A percentile compares a stretch with the other conserved stretches of the same genome.
Conservation (phyloP, 1,140 invertebrate species). For the Drosophila chauvacae region DNA sequence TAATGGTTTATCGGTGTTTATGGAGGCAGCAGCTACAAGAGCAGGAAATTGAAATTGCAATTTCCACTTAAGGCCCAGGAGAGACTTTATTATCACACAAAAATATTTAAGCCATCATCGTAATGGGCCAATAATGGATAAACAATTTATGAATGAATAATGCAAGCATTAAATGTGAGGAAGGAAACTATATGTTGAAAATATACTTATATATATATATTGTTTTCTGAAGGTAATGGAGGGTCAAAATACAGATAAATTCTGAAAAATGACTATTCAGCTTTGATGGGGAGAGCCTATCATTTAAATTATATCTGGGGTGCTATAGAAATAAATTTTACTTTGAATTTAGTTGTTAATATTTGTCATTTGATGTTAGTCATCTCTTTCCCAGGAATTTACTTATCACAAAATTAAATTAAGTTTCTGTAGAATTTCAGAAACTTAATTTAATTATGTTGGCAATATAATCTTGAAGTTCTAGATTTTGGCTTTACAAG, state of each 20-base stretch:
- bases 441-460: too few species aligned
- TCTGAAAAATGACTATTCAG: not conserved
- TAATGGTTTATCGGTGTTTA: conserved; percentile 21
- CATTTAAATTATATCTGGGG: not conserved
- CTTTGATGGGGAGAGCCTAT: not conserved
- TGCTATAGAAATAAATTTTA: not conserved
- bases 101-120: conserved; percentile 1
- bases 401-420: not conserved
- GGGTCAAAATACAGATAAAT: not conserved
- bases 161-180: not conserved
- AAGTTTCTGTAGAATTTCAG: too few species aligned
- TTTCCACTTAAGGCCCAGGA: conserved; percentile 18
- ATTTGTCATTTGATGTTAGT: too few species aligned
- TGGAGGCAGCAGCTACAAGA: conserved; percentile 1
- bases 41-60: conserved; percentile 40
- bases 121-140: not conserved
- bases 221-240: not conserved
- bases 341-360: not conserved
- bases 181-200: not conserved
- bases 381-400: not conserved
- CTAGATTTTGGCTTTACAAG: not conserved
- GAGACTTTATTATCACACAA: conserved; percentile 7
- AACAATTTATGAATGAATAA: not conserved
- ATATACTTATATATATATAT: not conserved
- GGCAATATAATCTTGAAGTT: not conserved